Base-by-base conservation (phyloP, 92 coral and sea anemone species). In the Epizoanthus ramosus region DNA sequence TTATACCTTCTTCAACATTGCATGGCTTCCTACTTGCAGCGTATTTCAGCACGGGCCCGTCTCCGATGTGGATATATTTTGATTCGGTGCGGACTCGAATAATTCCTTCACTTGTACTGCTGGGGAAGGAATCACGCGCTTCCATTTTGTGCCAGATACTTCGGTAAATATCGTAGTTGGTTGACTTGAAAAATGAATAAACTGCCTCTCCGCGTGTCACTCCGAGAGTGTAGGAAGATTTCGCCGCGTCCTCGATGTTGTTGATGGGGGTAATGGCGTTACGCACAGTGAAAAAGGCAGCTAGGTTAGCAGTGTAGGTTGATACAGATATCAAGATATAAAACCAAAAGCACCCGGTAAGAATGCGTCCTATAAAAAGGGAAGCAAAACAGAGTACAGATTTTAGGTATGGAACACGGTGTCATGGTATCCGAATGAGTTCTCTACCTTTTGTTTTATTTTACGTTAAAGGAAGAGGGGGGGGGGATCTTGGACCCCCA, bases 241-340 rank as follows among this genome's bases (percentile, higher is more conserved):
- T 71, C 3, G 71, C 60, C 7, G 82, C 86, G 61, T 79, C 91
- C 7, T 88, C 91, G 16, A 88, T 88, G 68, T 64, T 88, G 52
- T 23, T 19, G 19, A 88, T 52, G 5, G 76, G 71, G 47, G 9
- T 61, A 15, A 16, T 16, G 2, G 65, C 43, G 22, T 84, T 71
- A 16, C 85, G 71, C 16, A 80, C 70, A 6, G 91, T 88, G 25
- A 88, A 68, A 3, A 88, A 81, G 24, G 91, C 85, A 12, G 91
- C 88, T 19, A 88, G 77, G 58, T 79, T 88, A 10, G 91, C 91
- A 4, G 91, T 88, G 82, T 88, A 88, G 2, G 91, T 88, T 35
- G 91, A 84, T 0, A 84, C 85, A 85, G 83, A 88, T 71, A 88
- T 84, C 45, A 88, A 60, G n/a, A 88, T 37, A 18, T 85, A 71